Percentiles rank a stretch among this genome's conserved stretches.
Conservation (phyloP, 2,888 invertebrate genomes). For the Papilio demoleus region DNA sequence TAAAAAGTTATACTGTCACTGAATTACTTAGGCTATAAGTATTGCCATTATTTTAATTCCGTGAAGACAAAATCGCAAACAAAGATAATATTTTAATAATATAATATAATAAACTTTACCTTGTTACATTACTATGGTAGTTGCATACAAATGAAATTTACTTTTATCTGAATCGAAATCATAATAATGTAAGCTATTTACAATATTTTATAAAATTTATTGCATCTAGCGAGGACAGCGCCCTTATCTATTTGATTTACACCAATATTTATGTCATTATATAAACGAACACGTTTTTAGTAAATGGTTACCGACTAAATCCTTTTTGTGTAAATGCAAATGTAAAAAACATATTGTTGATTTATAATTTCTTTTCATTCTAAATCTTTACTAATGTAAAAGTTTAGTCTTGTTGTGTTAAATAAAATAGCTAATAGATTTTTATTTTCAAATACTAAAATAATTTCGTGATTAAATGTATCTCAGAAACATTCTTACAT, state of each 20-base stretch:
- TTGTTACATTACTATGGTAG: neutral
- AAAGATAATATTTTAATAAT: too few species aligned
- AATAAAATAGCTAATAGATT: too few species aligned
- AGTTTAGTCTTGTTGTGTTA: too few species aligned
- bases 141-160: neutral
- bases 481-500: too few species aligned
- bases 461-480: too few species aligned
- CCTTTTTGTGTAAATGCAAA: slow-evolving; percentile 26
- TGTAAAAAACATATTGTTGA: slow-evolving; percentile 33
- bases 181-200: slow-evolving; percentile 13
- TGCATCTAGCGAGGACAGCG: neutral
- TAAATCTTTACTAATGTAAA: slow-evolving; percentile 14
- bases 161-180: slow-evolving; percentile 4
- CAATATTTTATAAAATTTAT: slow-evolving; percentile 19
- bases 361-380: slow-evolving; percentile 30
- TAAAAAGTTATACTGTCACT: too few species aligned
- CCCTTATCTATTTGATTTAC: slow-evolving; percentile 34
- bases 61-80: too few species aligned
- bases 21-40: too few species aligned
- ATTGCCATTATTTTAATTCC: too few species aligned
- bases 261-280: slow-evolving; percentile 14
- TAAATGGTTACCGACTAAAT: slow-evolving; percentile 20
- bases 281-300: slow-evolving; percentile 23
- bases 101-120: too few species aligned
- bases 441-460: too few species aligned